These are phyloP conservation scores for Ictalurus furcatus DNA, from an alignment of 2,113 vertebrate genomes.

Conservation along the genomic window DNA sequence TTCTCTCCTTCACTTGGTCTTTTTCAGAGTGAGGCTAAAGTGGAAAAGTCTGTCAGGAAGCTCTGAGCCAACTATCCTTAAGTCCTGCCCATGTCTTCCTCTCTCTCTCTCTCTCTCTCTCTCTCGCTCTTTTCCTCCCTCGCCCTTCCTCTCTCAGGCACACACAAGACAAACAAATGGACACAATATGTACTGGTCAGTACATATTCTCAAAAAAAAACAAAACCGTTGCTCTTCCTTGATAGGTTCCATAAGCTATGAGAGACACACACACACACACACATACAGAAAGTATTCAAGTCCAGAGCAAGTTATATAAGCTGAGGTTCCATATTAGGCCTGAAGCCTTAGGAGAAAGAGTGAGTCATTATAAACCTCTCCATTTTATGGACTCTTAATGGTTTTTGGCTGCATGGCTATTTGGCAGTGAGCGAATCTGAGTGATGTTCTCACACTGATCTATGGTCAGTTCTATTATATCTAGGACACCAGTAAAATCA, in stretches of 20 bases:
- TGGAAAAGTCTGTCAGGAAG: constrained; percentile 29
- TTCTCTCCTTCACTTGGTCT: not conserved
- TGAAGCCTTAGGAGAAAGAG: not conserved
- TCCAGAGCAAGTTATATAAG: constrained; percentile 22
- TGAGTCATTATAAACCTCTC: constrained; percentile 14
- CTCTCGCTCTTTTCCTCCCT: constrained; percentile 15
- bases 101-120: constrained; percentile 20
- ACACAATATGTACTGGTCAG: not conserved
- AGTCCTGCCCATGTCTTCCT: constrained; percentile 42
- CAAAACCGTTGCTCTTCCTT: not conserved
- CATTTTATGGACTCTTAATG: not conserved
- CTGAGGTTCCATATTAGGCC: constrained; percentile 22
- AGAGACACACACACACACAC: constrained; percentile 3
- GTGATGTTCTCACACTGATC: not conserved
- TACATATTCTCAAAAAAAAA: not conserved
- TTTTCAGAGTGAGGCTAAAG: not conserved
- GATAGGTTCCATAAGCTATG: not conserved
- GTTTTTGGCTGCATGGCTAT: not conserved
- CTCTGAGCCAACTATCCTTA: constrained; percentile 15
- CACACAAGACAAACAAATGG: constrained; percentile 16
- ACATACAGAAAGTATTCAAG: not conserved
- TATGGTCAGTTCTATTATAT: not conserved
- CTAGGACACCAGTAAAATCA: not conserved
- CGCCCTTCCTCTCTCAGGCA: constrained; percentile 1
- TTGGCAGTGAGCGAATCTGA: not conserved